Evolutionary conservation across 2,888 invertebrate genomes (phyloP), one percentile per base, ranked within the genome.

Genomic region (Nomada goodeniana): DNA sequence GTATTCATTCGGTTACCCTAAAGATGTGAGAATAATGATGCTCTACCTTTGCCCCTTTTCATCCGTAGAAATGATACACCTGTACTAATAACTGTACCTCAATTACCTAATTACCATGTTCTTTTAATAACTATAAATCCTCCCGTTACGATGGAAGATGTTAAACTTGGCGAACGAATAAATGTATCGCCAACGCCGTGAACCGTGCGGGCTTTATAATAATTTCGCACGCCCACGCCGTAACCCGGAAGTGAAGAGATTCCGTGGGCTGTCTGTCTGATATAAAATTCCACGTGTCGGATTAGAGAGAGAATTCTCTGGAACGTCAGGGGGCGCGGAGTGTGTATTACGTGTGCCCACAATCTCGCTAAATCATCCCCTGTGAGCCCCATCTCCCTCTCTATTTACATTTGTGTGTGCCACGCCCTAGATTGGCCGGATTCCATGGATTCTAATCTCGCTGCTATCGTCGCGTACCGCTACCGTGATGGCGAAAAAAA

Each of bases 381-480:
- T 23, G 20, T 18, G 15, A 11, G 3, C n/a, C 42, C n/a, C 42
- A 18, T 29, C 29, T 47, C 76, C 50, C 47, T 60, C 50, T 53
- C 26, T 60, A 67, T 73, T 76, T 69, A 69, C 70, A 61, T 83
- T 53, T 20, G 55, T n/a, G n/a, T 63, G 76, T 71, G 83, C 83
- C 83, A 83, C 83, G 83, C 83, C 83, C 83, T 77, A 44, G 36
- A 63, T 71, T 53, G 36, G 42, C 26, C 57, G 44, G 61, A 63
- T 73, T 55, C 65, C 47, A 26, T 29, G 29, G 44, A 63, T 29
- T 72, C 69, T 61, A 74, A 82, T 78, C 59, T 78, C 53, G 60
- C 42, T 53, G 23, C 64, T 55, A 23, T 20, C 68, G 36, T 55
- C 36, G 20, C 53, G 36, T 36, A 36, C 36, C 7, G 5, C 15